Base-by-base conservation (phyloP, 2,888 invertebrate species). In the Plusia festucae region DNA sequence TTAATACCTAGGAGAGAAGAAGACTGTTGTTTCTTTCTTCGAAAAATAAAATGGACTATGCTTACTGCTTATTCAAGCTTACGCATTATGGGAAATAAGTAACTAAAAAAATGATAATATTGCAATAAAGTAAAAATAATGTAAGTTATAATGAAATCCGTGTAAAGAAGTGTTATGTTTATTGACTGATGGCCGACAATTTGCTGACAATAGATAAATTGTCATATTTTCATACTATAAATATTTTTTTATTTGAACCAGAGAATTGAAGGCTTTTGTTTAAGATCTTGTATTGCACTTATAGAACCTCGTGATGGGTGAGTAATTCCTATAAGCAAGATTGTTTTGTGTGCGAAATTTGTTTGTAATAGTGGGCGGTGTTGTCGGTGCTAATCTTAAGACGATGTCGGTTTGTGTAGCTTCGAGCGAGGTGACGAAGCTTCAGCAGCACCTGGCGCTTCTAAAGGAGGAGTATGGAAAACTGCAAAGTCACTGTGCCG, bases 401-500 rank as follows among this genome's bases (percentile, higher is more conserved):
- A 86, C 70, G 79, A 90, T 91, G 89, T 84, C 85, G 77, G 81
- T 87, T 88, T 90, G 83, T 90, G 74, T 86, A 96, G 96, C 95
- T 84, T 95, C 96, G 70, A 95, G 95, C 76, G 96, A 96, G 90
- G 95, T 96, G 81, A 95, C 95, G 68, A 97, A 97, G 90, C 94
- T 97, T 81, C 98, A 98, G 90, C 98, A 98, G 89, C 99, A 99
- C 89, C 95, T 99, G 75, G 92, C 97, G 64, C 95, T 99, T 66
- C 95, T 99, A 70, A 97, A 98, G 84, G 98, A 98, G 81, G 98
- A 99, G 91, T 99, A 99, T 91, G 97, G 98, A 8, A 98, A 98
- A 91, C 95, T 99, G 32, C 98, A 99, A 88, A 96, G 96, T 55
- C 96, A 97, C 73, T 97, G 98, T 86, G 96, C 96, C 8, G 98